Evolutionary conservation across 2,888 invertebrate genomes (phyloP).

Genomic region (Drosophila multiciliata): DNA sequence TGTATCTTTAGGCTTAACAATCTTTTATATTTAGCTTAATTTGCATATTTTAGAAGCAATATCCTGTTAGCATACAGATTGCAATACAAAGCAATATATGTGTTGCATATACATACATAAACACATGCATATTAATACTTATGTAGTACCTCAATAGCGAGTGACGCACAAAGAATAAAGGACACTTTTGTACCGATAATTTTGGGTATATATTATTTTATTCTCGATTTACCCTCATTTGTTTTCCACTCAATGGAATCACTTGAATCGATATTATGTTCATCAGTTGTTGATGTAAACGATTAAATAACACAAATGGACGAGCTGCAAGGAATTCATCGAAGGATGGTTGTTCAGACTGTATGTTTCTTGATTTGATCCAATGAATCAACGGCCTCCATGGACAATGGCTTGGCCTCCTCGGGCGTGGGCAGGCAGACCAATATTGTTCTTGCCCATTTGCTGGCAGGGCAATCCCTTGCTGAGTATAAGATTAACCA

Average conservation of each 20-base stretch:
- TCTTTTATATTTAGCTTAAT: neutral
- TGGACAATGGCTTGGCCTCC: slow-evolving; percentile 89
- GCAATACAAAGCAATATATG: slow-evolving; percentile 23
- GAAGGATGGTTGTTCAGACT: slow-evolving; percentile 84
- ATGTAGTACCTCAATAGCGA: slow-evolving; percentile 31
- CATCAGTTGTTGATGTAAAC: slow-evolving; percentile 34
- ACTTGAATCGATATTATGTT: neutral
- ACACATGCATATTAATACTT: slow-evolving; percentile 14
- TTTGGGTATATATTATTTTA: neutral
- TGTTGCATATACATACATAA: slow-evolving; percentile 16
- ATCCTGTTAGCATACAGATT: slow-evolving; percentile 22
- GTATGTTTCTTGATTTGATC: slow-evolving; percentile 90
- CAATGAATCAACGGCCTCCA: slow-evolving; percentile 93
- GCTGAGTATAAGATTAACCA: slow-evolving; percentile 93
- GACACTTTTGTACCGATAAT: slow-evolving; percentile 58
- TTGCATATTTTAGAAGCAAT: slow-evolving; percentile 9
- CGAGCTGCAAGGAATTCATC: slow-evolving; percentile 3
- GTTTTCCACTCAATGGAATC: neutral
- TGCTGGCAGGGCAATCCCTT: slow-evolving; percentile 90
- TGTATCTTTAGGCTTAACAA: slow-evolving; percentile 2
- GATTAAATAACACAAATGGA: slow-evolving; percentile 51
- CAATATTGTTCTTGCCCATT: slow-evolving; percentile 95
- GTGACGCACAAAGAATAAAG: slow-evolving; percentile 53
- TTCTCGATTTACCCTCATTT: neutral
- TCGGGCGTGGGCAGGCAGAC: slow-evolving; percentile 95